Percentiles rank a stretch among this genome's conserved stretches.
Evolutionary conservation across 2,797 vertebrate species (phyloP).

Genomic region (Eidolon dupreanum): DNA sequence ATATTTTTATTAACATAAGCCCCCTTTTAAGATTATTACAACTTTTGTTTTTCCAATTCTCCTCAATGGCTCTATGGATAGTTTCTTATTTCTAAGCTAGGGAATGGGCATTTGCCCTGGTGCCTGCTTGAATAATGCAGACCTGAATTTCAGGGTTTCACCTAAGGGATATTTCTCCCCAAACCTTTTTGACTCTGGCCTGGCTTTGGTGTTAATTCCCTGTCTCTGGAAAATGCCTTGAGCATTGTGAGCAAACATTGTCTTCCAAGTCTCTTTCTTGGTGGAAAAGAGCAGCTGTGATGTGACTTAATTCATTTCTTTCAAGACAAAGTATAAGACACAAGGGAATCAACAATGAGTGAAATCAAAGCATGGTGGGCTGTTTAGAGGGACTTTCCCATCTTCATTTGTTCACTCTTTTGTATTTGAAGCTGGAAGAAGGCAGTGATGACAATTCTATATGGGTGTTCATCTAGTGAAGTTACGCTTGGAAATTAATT

Average conservation of each 20-base stretch:
- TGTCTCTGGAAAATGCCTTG: conserved; percentile 31
- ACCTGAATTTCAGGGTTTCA: conserved; percentile 45
- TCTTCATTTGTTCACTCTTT: background rate
- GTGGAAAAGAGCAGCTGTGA: background rate
- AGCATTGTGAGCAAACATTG: background rate
- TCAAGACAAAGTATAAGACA: background rate
- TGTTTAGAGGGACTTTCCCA: background rate
- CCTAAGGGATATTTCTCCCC: background rate
- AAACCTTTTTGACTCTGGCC: background rate
- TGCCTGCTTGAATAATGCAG: background rate
- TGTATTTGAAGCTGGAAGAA: background rate
- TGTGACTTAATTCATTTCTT: conserved; percentile 33
- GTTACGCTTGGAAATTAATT: conserved; percentile 6
- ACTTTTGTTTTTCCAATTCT: background rate
- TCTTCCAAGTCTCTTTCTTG: background rate
- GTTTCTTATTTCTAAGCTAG: background rate
- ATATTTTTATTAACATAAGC: conserved; percentile 40
- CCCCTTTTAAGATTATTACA: background rate
- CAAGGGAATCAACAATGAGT: background rate
- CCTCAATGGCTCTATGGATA: background rate
- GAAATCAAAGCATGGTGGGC: background rate
- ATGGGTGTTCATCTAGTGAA: background rate
- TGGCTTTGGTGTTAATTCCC: background rate
- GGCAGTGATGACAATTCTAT: background rate
- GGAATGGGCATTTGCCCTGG: background rate